Evolutionary conservation across 2,888 invertebrate genomes (phyloP).

Genomic region (Epinotia ramella): DNA sequence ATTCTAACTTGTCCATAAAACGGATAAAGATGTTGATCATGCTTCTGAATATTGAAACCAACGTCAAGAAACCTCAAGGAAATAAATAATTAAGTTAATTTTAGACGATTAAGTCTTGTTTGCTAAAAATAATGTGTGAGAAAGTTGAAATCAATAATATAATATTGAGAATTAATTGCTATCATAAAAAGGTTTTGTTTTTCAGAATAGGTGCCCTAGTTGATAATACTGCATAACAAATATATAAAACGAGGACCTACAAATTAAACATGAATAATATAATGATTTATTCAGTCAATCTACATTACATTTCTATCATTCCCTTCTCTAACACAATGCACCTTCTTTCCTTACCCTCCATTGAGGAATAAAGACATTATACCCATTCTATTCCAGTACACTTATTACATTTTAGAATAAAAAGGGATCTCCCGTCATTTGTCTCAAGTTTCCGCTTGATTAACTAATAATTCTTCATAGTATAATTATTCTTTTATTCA

Average conservation of each 20-base stretch:
- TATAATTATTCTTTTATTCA: constrained; percentile 29
- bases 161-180: too few relatives aligned
- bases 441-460: constrained; percentile 40
- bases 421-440: constrained; percentile 47
- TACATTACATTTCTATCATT: neutral
- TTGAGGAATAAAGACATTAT: neutral
- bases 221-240: neutral
- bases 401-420: constrained; percentile 53
- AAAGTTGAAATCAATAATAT: too few relatives aligned
- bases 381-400: neutral
- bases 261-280: neutral
- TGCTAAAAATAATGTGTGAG: too few relatives aligned
- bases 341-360: neutral
- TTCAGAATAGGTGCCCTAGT: neutral
- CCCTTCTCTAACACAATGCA: neutral
- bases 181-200: too few relatives aligned
- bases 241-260: neutral
- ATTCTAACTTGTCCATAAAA: too few relatives aligned
- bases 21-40: too few relatives aligned
- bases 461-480: constrained; percentile 29
- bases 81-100: too few relatives aligned
- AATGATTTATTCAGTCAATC: neutral
- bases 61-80: too few relatives aligned
- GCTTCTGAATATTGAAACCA: too few relatives aligned
- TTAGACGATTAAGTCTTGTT: too few relatives aligned